Percentiles rank a stretch among this genome's conserved stretches.
Conservation (phyloP, 2,888 invertebrate genomes). For the Drosophila borealis region DNA sequence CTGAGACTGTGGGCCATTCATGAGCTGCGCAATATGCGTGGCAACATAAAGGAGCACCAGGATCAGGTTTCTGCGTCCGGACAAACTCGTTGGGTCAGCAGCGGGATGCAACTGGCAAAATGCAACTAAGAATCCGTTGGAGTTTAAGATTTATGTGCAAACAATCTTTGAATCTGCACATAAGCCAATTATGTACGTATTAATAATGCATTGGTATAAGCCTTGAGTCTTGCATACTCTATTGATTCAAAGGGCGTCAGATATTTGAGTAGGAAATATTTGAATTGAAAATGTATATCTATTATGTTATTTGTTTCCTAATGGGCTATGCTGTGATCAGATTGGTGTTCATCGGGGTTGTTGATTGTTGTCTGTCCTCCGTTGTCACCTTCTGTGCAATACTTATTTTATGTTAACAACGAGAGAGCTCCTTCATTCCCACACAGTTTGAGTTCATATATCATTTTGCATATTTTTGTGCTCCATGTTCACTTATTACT, state of each 20-base stretch:
- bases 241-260: background rate
- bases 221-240: background rate
- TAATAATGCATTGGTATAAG: slow-evolving; percentile 2
- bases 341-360: background rate
- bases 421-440: too few relatives aligned
- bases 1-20: slow-evolving; percentile 24
- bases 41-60: slow-evolving; percentile 7
- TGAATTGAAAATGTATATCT: slow-evolving; percentile 10
- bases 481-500: too few relatives aligned
- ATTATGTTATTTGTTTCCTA: background rate
- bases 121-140: slow-evolving; percentile 19
- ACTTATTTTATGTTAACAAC: too few relatives aligned
- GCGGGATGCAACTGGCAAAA: slow-evolving; percentile 3
- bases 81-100: slow-evolving; percentile 47
- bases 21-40: slow-evolving; percentile 10
- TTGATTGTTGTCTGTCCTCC: background rate
- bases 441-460: too few relatives aligned
- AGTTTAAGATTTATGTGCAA: slow-evolving; percentile 20
- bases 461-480: too few relatives aligned
- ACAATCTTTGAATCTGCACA: slow-evolving; percentile 29
- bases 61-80: slow-evolving; percentile 57
- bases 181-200: slow-evolving; percentile 51
- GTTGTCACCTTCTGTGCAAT: too few relatives aligned
- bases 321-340: background rate
- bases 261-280: slow-evolving; percentile 6